Percentiles rank a stretch among this genome's conserved stretches.
Conservation (phyloP, 2,888 invertebrate species). For the Alentia gelatinosa region DNA sequence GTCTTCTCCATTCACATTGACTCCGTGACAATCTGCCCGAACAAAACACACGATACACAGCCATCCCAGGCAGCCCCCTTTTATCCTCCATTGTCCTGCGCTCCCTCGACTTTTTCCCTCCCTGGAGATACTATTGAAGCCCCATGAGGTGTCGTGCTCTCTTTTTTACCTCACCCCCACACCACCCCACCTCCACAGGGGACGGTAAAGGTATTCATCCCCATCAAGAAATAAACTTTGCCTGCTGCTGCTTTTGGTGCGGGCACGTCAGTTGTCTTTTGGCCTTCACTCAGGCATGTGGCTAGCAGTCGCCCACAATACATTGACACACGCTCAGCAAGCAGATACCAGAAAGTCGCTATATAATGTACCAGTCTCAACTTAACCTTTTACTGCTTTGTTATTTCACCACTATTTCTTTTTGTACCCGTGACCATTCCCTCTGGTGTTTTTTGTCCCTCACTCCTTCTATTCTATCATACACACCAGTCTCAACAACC, state of each 20-base stretch:
- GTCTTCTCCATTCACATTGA: constrained; percentile 38
- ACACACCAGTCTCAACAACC: no score
- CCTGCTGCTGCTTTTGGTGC: neutral
- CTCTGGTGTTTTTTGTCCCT: no score
- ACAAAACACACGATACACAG: constrained; percentile 43
- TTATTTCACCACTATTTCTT: neutral
- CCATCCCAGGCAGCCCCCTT: neutral
- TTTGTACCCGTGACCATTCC: neutral
- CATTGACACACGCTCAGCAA: constrained; percentile 23
- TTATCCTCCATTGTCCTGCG: neutral
- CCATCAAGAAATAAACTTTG: constrained; percentile 13
- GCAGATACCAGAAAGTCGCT: neutral
- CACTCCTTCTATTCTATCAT: no score
- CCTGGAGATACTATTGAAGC: constrained; percentile 17
- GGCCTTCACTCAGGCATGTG: neutral
- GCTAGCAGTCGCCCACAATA: neutral
- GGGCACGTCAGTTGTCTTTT: neutral
- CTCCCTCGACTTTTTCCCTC: neutral
- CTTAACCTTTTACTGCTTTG: neutral
- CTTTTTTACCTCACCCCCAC: neutral
- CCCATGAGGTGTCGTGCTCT: constrained; percentile 27
- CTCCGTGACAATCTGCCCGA: constrained; percentile 40
- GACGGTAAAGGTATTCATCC: neutral
- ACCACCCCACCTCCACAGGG: neutral
- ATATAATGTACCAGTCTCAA: neutral